Evolutionary conservation across 2,797 vertebrate species (phyloP).

Genomic region (Pangasius macronema): DNA sequence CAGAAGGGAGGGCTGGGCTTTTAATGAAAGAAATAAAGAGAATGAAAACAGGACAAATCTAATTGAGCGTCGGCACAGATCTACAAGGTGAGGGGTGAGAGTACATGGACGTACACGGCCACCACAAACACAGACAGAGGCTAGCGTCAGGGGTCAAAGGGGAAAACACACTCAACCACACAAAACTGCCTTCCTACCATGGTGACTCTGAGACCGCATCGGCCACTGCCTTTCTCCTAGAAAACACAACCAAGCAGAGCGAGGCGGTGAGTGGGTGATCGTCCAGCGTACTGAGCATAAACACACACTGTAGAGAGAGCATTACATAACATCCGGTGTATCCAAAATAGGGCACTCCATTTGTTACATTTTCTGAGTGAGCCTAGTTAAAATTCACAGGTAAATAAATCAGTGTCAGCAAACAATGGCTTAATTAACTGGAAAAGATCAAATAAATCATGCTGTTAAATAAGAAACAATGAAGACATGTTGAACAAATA

Average conservation of each 20-base stretch:
- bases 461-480: background rate
- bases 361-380: conserved; percentile 10
- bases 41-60: conserved; percentile 39
- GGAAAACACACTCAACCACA: conserved; percentile 60
- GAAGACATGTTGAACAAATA: background rate
- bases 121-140: conserved; percentile 69
- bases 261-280: conserved; percentile 58
- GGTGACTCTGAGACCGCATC: conserved; percentile 80
- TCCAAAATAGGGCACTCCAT: conserved; percentile 7
- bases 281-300: conserved; percentile 46
- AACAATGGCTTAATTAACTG: conserved; percentile 36
- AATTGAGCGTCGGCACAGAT: conserved; percentile 46
- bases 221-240: conserved; percentile 82
- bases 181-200: conserved; percentile 80
- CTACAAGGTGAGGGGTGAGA: conserved; percentile 39
- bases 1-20: conserved; percentile 45
- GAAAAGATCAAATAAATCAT: conserved; percentile 16
- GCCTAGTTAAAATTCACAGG: conserved; percentile 13
- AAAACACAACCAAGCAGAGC: conserved; percentile 75
- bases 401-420: conserved; percentile 17
- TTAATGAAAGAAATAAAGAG: conserved; percentile 37
- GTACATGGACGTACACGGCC: conserved; percentile 60
- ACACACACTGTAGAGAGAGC: conserved; percentile 35
- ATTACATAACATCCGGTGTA: conserved; percentile 36
- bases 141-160: conserved; percentile 59